Percentiles rank a stretch among this genome's conserved stretches.
These are phyloP conservation scores for Stegophylla sp. DNA, from an alignment of 2,888 invertebrate species.

Conservation along the genomic window DNA sequence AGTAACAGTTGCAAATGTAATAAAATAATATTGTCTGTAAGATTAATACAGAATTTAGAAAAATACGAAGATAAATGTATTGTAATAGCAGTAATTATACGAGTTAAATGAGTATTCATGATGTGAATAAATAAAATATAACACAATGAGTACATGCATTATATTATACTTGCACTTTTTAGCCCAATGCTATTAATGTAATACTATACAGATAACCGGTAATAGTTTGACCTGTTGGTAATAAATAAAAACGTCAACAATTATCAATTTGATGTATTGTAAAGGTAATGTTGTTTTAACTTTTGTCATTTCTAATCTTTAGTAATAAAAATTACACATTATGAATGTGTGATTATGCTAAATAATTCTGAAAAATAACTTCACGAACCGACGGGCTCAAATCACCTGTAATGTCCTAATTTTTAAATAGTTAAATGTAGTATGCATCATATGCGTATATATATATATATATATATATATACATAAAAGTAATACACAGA, in stretches of 20 bases:
- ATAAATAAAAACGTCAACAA: background rate
- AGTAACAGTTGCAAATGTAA: too few relatives aligned
- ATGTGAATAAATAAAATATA: too few relatives aligned
- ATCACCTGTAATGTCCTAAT: background rate
- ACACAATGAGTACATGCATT: too few relatives aligned
- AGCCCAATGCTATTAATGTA: too few relatives aligned
- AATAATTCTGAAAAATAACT: background rate
- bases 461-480: background rate
- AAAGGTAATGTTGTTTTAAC: background rate
- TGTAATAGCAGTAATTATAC: too few relatives aligned
- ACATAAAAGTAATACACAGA: background rate
- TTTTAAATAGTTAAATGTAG: background rate
- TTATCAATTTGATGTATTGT: background rate
- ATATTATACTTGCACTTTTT: too few relatives aligned
- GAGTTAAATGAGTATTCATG: too few relatives aligned
- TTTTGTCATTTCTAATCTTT: background rate
- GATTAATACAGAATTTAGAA: too few relatives aligned
- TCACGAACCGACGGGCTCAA: background rate
- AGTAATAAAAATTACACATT: background rate
- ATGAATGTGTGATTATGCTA: background rate
- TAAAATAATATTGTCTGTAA: too few relatives aligned
- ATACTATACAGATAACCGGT: too few relatives aligned
- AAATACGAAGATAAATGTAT: too few relatives aligned
- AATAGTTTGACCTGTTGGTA: too few relatives aligned
- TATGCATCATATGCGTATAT: background rate